These are phyloP conservation scores for Platerodrilus igneus DNA, from an alignment of 2,888 invertebrate species.

Conservation along the genomic window DNA sequence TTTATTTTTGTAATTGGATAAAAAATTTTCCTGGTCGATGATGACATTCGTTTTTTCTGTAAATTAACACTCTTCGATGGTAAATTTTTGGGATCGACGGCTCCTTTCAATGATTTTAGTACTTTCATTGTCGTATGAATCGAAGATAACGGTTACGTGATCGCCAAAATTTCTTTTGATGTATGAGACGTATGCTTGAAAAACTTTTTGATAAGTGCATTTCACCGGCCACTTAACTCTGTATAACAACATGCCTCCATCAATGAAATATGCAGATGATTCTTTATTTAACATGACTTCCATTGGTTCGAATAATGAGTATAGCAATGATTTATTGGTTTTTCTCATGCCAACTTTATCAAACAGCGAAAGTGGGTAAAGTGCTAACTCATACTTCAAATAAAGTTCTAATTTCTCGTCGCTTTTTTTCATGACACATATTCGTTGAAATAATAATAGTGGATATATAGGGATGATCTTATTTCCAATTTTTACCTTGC, in stretches of 20 bases:
- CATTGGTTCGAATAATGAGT: slow-evolving; percentile 1
- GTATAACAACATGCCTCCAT: slow-evolving; percentile 1
- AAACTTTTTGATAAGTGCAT: background rate
- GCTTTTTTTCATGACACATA: background rate
- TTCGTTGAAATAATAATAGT: background rate
- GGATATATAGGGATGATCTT: background rate
- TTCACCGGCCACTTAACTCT: background rate
- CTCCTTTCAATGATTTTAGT: background rate
- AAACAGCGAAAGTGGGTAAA: slow-evolving; percentile 3
- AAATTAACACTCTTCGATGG: background rate
- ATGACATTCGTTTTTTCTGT: background rate
- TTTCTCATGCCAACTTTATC: slow-evolving; percentile 6
- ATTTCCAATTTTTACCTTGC: background rate
- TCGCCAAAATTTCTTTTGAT: background rate
- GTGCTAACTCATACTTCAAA: slow-evolving; percentile 1
- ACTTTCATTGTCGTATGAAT: background rate
- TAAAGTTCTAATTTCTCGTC: background rate
- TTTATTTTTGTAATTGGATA: background rate
- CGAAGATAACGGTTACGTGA: background rate
- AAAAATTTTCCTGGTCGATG: background rate
- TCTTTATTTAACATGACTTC: background rate
- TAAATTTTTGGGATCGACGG: background rate
- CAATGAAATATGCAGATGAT: no score
- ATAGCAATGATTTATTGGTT: slow-evolving; percentile 6
- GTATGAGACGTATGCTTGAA: background rate